Evolutionary conservation across 2,113 vertebrate genomes (phyloP), one percentile per base, ranked within the genome.

Genomic region (Python bivittatus): DNA sequence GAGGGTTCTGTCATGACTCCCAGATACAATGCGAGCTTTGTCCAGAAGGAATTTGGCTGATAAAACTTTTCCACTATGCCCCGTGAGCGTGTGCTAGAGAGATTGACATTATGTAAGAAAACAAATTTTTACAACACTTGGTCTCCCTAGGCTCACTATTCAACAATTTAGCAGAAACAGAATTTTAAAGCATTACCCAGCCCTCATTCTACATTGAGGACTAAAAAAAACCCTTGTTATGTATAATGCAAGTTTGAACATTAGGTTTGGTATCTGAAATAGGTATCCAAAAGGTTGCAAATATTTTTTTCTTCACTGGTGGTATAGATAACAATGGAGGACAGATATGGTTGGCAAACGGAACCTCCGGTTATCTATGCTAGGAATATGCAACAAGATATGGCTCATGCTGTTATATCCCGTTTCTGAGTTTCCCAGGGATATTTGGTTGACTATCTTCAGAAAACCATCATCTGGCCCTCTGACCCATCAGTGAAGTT

Each of bases 41-140:
- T 99, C 99, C 97, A 99, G 94, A 88, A 99, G 96, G 97, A 99
- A 99, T 79, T 99, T 99, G 88, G 99, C 99, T 0, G 99, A 98
- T 1, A 99, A 97, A 20, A 99, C 99, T 93, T 99, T 99, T 44
- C 99, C 99, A 0, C 99, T 99, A 97, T 99, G 99, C 11, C 99
- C 99, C 0, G 99, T 99, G 91, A 99, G 96, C 0, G 99, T 99
- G 97, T 99, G 99, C 99, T 99, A 95, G 96, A 91, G 90, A 96
- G 33, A 95, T 17, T 8, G 9, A 94, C 87, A 86, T 0, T 0
- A 33, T 86, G 12, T 95, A 89, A 87, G 0, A 0, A 7, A 61
- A 86, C 4, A 61, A 52, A 10, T 79, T n/a, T 83, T 84, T 42
- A 61, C 29, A 90, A 53, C 13, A 58, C 38, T 61, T 27, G 6